Percentiles rank a stretch among this genome's conserved stretches.
phyloP scores from a whole-genome alignment of 2,888 invertebrate species.

The Cataglyphis albicans region DNA sequence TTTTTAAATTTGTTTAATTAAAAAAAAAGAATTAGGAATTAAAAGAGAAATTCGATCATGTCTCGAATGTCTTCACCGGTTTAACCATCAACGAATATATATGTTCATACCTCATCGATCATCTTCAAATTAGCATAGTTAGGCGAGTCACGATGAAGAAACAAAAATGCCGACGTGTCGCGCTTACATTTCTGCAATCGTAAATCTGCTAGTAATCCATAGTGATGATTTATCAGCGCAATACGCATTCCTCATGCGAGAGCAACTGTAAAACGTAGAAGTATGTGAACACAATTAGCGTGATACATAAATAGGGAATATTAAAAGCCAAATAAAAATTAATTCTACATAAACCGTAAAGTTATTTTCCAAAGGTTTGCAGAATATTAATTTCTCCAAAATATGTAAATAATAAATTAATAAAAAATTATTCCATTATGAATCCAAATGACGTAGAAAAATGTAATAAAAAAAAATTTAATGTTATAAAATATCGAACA shows the following conservation, averaged over 20 bases:
- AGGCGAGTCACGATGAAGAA: constrained; percentile 33
- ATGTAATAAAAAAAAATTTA: not conserved
- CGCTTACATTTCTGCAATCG: constrained; percentile 32
- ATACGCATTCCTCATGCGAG: constrained; percentile 3
- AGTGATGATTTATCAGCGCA: constrained; percentile 35
- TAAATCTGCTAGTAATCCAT: constrained; percentile 27
- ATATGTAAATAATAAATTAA: not conserved
- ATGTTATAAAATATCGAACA: not conserved
- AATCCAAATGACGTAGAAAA: not conserved
- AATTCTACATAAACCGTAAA: not conserved
- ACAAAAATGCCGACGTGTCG: constrained; percentile 43
- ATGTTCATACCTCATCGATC: constrained; percentile 35
- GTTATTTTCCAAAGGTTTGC: not conserved
- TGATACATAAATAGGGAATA: not conserved
- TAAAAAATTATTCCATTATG: not conserved
- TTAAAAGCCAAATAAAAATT: not conserved
- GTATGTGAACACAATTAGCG: not conserved
- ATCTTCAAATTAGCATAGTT: constrained; percentile 34
- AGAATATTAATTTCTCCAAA: not conserved
- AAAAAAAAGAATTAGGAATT: not conserved
- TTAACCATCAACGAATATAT: constrained; percentile 9
- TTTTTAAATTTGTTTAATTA: not conserved
- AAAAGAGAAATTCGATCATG: not conserved
- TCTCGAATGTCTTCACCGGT: constrained; percentile 19
- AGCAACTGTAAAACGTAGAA: constrained; percentile 16